Percentiles rank a stretch among this genome's conserved stretches.
phyloP scores from a whole-genome alignment of 2,113 vertebrate species.

The Syrrhaptes paradoxus region DNA sequence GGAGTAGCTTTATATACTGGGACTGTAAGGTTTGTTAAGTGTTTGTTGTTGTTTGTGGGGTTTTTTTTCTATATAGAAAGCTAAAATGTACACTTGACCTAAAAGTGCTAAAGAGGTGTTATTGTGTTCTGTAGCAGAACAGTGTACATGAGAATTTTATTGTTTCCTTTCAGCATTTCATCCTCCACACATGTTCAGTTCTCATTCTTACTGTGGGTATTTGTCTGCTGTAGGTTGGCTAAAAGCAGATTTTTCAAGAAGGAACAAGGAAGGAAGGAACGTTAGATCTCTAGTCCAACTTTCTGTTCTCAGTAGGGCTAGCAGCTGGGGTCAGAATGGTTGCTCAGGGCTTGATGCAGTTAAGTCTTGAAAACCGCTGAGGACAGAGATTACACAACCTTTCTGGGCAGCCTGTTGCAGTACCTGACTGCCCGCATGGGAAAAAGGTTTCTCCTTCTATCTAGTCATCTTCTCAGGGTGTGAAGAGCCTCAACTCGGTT shows the following conservation, averaged over 20 bases:
- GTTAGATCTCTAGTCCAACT: not conserved
- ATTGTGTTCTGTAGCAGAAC: not conserved
- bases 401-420: not conserved
- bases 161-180: not conserved
- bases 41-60: not conserved
- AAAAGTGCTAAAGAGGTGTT: not conserved
- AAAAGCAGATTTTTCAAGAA: not conserved
- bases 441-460: not conserved
- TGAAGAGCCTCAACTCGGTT: fast-evolving
- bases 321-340: not conserved
- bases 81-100: not conserved
- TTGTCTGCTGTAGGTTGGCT: not conserved
- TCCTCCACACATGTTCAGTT: not conserved
- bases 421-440: not conserved
- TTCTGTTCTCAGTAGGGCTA: not conserved
- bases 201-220: not conserved
- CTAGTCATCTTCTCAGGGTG: not conserved
- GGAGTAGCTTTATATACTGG: not conserved
- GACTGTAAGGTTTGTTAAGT: not conserved
- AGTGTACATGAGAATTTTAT: not conserved
- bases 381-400: not conserved
- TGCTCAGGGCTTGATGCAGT: not conserved
- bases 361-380: not conserved
- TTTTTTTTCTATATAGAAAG: not conserved
- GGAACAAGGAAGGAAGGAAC: not conserved